phyloP scores from a whole-genome alignment of 2,888 invertebrate genomes.

The Scaptomyza cyrtandrae region DNA sequence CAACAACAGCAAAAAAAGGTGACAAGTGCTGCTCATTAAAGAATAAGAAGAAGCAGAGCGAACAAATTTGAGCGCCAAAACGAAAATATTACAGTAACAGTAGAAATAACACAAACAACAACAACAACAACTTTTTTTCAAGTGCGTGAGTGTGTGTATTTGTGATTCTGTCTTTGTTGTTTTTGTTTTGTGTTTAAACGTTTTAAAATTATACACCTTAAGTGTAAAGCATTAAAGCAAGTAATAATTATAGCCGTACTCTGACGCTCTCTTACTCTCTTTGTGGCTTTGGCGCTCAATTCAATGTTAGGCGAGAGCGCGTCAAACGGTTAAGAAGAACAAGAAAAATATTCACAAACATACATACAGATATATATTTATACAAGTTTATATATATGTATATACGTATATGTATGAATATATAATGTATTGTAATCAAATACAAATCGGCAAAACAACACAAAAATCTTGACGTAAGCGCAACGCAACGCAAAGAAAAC shows the following conservation, averaged over 20 bases:
- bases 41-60: slow-evolving; percentile 24
- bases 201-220: slow-evolving; percentile 1
- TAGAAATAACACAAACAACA: slow-evolving; percentile 16
- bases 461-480: slow-evolving; percentile 75
- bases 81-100: slow-evolving; percentile 37
- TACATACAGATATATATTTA: background rate
- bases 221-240: slow-evolving; percentile 51
- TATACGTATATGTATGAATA: slow-evolving; percentile 12
- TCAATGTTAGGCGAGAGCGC: slow-evolving; percentile 12
- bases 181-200: slow-evolving; percentile 10
- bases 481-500: slow-evolving; percentile 60
- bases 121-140: slow-evolving; percentile 18
- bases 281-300: background rate
- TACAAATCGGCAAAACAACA: slow-evolving; percentile 68
- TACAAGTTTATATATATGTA: background rate
- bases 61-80: slow-evolving; percentile 69
- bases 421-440: slow-evolving; percentile 63
- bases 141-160: slow-evolving; percentile 16
- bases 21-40: slow-evolving; percentile 59
- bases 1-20: slow-evolving; percentile 53
- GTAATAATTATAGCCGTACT: slow-evolving; percentile 57
- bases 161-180: slow-evolving; percentile 6
- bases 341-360: slow-evolving; percentile 2
- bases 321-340: slow-evolving; percentile 19
- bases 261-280: slow-evolving; percentile 12